phyloP scores from a whole-genome alignment of 1,140 invertebrate genomes.

The Phthorimaea operculella region DNA sequence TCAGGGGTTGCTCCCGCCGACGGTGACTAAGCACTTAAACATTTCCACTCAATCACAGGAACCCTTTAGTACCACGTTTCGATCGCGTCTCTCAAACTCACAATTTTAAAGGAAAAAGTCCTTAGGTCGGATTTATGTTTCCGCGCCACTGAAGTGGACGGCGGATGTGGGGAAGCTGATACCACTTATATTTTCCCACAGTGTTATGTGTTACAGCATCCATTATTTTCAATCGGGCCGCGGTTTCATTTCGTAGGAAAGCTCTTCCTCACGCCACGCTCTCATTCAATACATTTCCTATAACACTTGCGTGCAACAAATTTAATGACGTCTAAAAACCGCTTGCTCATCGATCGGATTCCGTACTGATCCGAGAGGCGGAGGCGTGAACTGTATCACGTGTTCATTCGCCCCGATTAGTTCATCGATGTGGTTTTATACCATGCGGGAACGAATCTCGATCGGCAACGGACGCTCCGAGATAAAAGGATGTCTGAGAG shows the following conservation, averaged over 20 bases:
- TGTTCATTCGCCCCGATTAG: slow-evolving; percentile 23
- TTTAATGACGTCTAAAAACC: slow-evolving; percentile 23
- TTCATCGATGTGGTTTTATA: slow-evolving; percentile 17
- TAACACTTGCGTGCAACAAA: slow-evolving; percentile 23
- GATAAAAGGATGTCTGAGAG: slow-evolving; percentile 36
- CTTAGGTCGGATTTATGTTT: background rate
- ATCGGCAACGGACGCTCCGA: slow-evolving; percentile 17
- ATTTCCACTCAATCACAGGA: too few species aligned
- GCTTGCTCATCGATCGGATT: slow-evolving; percentile 25
- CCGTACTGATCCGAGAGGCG: slow-evolving; percentile 14
- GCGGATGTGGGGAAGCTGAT: slow-evolving; percentile 13
- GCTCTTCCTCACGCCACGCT: slow-evolving; percentile 29
- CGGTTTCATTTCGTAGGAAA: slow-evolving; percentile 22
- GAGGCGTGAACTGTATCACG: slow-evolving; percentile 30
- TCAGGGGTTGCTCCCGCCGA: slow-evolving; percentile 19
- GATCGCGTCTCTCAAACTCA: too few species aligned
- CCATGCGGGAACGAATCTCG: slow-evolving; percentile 18
- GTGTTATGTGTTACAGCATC: slow-evolving; percentile 17
- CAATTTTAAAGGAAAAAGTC: too few species aligned
- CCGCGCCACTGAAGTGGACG: background rate
- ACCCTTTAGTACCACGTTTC: too few species aligned
- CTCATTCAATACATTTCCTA: slow-evolving; percentile 23
- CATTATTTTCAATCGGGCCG: slow-evolving; percentile 27
- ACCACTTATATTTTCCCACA: slow-evolving; percentile 30
- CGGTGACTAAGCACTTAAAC: slow-evolving; percentile 20